Evolutionary conservation across 1,140 invertebrate genomes (phyloP).

Genomic region (Procambarus virginalis): DNA sequence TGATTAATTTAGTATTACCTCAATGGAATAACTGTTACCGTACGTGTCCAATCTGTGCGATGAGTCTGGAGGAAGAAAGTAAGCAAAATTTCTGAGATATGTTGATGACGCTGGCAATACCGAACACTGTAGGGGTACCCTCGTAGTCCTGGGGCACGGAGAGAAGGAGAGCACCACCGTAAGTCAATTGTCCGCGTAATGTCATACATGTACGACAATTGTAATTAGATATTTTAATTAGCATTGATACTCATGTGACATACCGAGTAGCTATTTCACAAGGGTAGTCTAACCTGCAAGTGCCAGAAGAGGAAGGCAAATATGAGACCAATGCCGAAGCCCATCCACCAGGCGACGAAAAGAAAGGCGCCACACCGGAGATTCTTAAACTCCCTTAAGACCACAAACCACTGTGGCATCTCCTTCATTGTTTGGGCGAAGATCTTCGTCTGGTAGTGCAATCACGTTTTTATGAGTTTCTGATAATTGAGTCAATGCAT

Average conservation of each 20-base stretch:
- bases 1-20: too few species aligned
- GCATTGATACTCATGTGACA: neutral
- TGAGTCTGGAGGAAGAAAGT: constrained; percentile 97
- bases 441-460: constrained; percentile 84
- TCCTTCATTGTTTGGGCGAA: constrained; percentile 94
- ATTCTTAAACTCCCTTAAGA: constrained; percentile 92
- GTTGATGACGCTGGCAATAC: constrained; percentile 99
- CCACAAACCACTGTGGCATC: constrained; percentile 93
- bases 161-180: neutral
- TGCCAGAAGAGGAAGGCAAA: constrained; percentile 99
- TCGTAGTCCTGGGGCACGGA: constrained; percentile 85
- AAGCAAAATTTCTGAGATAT: constrained; percentile 99
- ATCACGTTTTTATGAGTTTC: neutral
- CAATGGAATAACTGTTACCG: constrained; percentile 77
- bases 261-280: neutral
- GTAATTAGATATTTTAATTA: neutral
- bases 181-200: neutral
- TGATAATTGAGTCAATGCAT: too few species aligned
- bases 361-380: constrained; percentile 94
- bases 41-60: constrained; percentile 94
- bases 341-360: constrained; percentile 99
- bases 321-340: constrained; percentile 98
- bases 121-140: constrained; percentile 97
- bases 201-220: neutral
- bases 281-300: constrained; percentile 78